Percentiles rank a stretch among this genome's conserved stretches.
Evolutionary conservation across 30 jellyfish, hydroid and myxozoan species (phyloP).

Genomic region (Turritopsis rubra): DNA sequence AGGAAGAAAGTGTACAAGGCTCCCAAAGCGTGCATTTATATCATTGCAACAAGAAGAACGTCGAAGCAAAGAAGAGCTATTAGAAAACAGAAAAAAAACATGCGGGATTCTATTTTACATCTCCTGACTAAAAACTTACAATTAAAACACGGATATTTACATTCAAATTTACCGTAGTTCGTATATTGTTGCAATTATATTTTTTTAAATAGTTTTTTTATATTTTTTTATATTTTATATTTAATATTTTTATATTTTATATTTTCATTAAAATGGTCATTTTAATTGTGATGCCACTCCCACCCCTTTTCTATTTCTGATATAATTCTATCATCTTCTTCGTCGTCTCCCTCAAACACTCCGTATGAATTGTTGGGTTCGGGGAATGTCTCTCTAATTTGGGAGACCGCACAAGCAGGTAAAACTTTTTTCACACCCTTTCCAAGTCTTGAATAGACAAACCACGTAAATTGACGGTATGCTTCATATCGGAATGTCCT

Average conservation of each 20-base stretch:
- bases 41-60: neutral
- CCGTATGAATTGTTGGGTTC: neutral
- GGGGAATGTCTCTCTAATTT: neutral
- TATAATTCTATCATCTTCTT: neutral
- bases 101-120: neutral
- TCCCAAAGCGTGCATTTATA: neutral
- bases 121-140: too few species aligned
- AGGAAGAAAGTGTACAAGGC: neutral
- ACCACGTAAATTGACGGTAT: neutral
- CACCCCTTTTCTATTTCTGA: neutral
- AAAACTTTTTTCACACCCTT: neutral
- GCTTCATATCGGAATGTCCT: neutral
- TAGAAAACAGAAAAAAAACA: neutral
- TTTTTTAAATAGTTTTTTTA: too few species aligned
- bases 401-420: constrained; percentile 6
- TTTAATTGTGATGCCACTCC: neutral
- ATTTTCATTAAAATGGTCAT: too few species aligned
- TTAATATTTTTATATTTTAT: too few species aligned
- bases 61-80: neutral
- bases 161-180: too few species aligned
- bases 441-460: neutral
- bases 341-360: neutral
- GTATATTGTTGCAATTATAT: too few species aligned
- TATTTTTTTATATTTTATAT: too few species aligned
- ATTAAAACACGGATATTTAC: neutral